These are phyloP conservation scores for Gadopsis bispinosus DNA, from an alignment of 2,797 vertebrate species.

Conservation along the genomic window DNA sequence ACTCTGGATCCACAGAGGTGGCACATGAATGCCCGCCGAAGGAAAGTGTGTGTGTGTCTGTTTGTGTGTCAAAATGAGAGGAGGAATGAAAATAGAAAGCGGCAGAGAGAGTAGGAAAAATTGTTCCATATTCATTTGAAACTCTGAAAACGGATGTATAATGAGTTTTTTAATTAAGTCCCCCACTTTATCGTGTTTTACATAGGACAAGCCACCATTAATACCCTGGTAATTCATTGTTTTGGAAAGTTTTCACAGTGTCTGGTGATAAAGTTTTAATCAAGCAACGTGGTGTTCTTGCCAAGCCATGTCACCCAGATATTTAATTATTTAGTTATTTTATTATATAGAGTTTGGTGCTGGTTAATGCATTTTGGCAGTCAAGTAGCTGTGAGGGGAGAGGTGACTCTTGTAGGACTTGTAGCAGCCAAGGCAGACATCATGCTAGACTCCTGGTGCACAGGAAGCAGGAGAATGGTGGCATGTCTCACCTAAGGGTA, in stretches of 20 bases:
- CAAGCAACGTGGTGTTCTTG: constrained; percentile 59
- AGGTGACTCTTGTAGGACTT: constrained; percentile 63
- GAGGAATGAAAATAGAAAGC: background rate
- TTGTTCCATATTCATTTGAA: constrained; percentile 65
- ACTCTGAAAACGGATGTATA: constrained; percentile 74
- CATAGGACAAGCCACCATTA: constrained; percentile 70
- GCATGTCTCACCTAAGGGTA: constrained; percentile 76
- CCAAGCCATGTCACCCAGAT: constrained; percentile 65
- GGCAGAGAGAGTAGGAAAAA: constrained; percentile 1
- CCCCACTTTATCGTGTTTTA: constrained; percentile 79
- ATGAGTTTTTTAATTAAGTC: constrained; percentile 85
- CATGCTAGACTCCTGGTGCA: constrained; percentile 66
- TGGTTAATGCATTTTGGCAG: constrained; percentile 80
- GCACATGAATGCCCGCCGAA: constrained; percentile 23
- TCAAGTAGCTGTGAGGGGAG: constrained; percentile 49
- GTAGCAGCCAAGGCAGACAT: constrained; percentile 66
- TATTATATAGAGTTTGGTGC: constrained; percentile 77
- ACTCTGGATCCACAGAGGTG: constrained; percentile 43
- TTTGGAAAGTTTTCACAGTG: constrained; percentile 80
- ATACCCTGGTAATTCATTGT: constrained; percentile 83
- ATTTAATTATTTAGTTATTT: constrained; percentile 77
- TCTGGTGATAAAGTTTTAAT: constrained; percentile 82
- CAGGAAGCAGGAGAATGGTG: constrained; percentile 60
- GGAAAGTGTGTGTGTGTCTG: constrained; percentile 14
- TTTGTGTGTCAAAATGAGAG: constrained; percentile 33